Evolutionary conservation across 1,140 invertebrate genomes (phyloP).

Genomic region (Drosophila santomea): DNA sequence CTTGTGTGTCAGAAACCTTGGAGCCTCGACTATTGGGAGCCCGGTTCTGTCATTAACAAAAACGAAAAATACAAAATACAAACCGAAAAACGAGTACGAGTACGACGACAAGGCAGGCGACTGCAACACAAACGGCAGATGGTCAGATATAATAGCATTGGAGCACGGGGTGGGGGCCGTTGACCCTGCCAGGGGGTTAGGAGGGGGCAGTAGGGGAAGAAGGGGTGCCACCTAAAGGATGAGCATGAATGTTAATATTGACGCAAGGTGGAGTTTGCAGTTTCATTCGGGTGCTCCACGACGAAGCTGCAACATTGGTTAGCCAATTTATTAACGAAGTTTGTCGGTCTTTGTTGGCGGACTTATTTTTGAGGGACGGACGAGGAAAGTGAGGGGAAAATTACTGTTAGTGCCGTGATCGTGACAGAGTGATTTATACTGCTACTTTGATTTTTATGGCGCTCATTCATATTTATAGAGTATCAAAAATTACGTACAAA

Average conservation of each 20-base stretch:
- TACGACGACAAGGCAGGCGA: constrained; percentile 11
- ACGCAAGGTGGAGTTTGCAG: constrained; percentile 66
- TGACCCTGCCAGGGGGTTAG: constrained; percentile 56
- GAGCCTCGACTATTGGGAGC: constrained; percentile 43
- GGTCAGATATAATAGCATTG: constrained; percentile 69
- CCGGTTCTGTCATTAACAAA: constrained; percentile 32
- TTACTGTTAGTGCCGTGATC: constrained; percentile 37
- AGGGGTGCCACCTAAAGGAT: constrained; percentile 53
- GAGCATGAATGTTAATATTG: constrained; percentile 78
- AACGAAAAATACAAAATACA: constrained; percentile 16
- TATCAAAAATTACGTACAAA: constrained; percentile 40
- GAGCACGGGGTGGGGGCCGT: constrained; percentile 57
- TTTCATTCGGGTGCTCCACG: not conserved
- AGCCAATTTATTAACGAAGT: constrained; percentile 75
- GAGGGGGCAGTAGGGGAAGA: not conserved
- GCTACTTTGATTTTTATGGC: constrained; percentile 41
- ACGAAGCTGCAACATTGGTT: constrained; percentile 42
- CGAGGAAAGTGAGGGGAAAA: constrained; percentile 10
- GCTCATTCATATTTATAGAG: constrained; percentile 29
- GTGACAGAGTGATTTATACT: constrained; percentile 46
- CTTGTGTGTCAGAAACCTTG: constrained; percentile 31
- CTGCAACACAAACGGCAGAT: constrained; percentile 58
- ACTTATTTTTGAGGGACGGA: not conserved
- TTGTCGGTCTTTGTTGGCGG: constrained; percentile 16
- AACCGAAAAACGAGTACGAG: constrained; percentile 8